Evolutionary conservation across 1,140 invertebrate genomes (phyloP).

Genomic region (Polypedilum vanderplanki): DNA sequence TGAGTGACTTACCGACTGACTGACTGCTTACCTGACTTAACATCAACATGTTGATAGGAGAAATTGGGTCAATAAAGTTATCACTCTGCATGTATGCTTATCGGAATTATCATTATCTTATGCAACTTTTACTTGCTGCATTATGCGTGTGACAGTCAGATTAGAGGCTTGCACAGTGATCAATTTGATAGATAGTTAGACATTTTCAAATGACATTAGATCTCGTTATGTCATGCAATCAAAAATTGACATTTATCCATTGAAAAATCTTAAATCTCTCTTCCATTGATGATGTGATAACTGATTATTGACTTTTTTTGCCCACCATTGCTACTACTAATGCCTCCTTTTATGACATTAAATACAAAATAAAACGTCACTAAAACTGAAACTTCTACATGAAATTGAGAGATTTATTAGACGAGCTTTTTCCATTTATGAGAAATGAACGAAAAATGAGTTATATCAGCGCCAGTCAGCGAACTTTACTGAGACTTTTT

Average conservation of each 20-base stretch:
- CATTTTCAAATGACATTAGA: too few relatives aligned
- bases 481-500: background rate
- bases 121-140: too few relatives aligned
- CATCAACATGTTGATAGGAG: background rate
- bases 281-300: background rate
- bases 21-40: too few relatives aligned
- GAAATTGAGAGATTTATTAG: background rate
- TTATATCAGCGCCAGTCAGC: background rate
- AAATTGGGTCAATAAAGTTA: conserved; percentile 24
- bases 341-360: background rate
- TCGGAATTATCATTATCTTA: too few relatives aligned
- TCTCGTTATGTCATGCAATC: too few relatives aligned
- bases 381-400: background rate
- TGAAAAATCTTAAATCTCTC: background rate
- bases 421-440: conserved; percentile 23
- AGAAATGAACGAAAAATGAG: conserved; percentile 6
- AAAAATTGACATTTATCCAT: background rate
- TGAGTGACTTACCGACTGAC: background rate
- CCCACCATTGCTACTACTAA: background rate
- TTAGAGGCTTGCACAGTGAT: too few relatives aligned
- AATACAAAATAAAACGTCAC: background rate
- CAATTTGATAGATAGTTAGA: too few relatives aligned
- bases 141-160: background rate
- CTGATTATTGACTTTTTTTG: background rate
- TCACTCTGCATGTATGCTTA: background rate